Evolutionary conservation across 2,113 vertebrate species (phyloP).

Genomic region (Scatophagus argus): DNA sequence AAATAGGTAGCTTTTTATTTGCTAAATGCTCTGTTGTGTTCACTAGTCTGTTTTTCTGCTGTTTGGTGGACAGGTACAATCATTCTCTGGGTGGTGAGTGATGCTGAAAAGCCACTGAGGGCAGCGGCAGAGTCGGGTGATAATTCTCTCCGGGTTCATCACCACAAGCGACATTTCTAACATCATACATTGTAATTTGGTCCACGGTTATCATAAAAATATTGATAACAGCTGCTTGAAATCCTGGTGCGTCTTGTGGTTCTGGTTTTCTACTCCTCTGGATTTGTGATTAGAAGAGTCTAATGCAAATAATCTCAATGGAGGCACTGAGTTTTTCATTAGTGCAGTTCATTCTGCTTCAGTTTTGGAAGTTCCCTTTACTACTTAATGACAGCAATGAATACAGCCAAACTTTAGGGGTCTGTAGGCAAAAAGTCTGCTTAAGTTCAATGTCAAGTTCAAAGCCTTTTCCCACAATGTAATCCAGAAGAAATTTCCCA

Average conservation of each 20-base stretch:
- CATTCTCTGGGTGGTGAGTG: too few species aligned
- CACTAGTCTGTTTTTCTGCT: neutral
- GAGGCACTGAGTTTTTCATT: slow-evolving; percentile 26
- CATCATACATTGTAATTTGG: neutral
- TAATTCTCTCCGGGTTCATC: neutral
- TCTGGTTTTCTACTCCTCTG: neutral
- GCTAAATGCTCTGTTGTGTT: neutral
- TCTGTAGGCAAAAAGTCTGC: slow-evolving; percentile 79
- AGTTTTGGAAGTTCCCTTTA: slow-evolving; percentile 35
- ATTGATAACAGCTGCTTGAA: neutral
- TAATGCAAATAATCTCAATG: slow-evolving; percentile 13
- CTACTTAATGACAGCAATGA: slow-evolving; percentile 39
- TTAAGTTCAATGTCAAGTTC: slow-evolving; percentile 86
- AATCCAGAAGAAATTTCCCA: slow-evolving; percentile 84
- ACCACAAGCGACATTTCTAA: neutral
- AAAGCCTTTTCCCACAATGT: slow-evolving; percentile 82
- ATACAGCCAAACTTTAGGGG: slow-evolving; percentile 70
- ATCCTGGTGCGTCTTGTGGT: neutral
- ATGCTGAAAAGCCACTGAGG: too few species aligned
- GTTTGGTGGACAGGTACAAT: too few species aligned
- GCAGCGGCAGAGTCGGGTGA: neutral
- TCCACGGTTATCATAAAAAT: slow-evolving; percentile 12
- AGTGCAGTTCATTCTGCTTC: slow-evolving; percentile 28
- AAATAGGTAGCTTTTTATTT: neutral
- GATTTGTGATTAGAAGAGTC: neutral